Base-by-base conservation (phyloP, 2,797 vertebrate species). In the Pangasius mekongensis region DNA sequence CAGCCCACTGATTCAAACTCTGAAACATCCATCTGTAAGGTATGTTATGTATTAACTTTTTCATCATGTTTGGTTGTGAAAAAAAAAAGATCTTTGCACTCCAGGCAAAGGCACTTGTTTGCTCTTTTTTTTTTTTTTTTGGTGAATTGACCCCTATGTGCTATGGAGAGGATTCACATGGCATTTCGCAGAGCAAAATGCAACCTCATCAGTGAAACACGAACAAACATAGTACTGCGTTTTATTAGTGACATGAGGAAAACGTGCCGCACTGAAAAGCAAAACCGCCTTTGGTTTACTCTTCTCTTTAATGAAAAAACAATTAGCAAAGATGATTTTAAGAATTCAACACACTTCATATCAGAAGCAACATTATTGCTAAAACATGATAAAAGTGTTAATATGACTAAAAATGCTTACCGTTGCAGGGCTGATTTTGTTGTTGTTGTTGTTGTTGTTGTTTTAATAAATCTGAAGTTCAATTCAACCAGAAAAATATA, bases 11-110 rank as follows among this genome's bases (percentile, higher is more conserved):
- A 18, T 78, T 18, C 27, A 20, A 78, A 56, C n/a, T 33, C 30
- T 9, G 76, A 9, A 54, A 54, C 64, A n/a, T n/a, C 9, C 71
- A 47, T n/a, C 24, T 76, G 24, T 3, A 77, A 14, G 56, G 0
- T 62, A 4, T 43, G 80, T n/a, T 43, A 18, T 60, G 11, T 39
- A 62, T 36, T 11, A 9, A 52, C 30, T 73, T n/a, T 87, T 71
- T 11, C 73, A 49, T 22, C 77, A 83, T 43, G 27, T 78, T 78
- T 30, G 13, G 14, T 33, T 54, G 60, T 14, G 39, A 5, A 47
- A 60, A 30, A 30, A 49, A 10, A 84, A 56, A 43, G 89, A 74
- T 77, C 76, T 89, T 89, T 89, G 86, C 52, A 62, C 86, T 33
- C 49, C 22, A 27, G 66, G 9, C 43, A 43, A 43, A 43, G 43